Evolutionary conservation across 2,888 invertebrate species (phyloP).

Genomic region (Epinotia nisella): DNA sequence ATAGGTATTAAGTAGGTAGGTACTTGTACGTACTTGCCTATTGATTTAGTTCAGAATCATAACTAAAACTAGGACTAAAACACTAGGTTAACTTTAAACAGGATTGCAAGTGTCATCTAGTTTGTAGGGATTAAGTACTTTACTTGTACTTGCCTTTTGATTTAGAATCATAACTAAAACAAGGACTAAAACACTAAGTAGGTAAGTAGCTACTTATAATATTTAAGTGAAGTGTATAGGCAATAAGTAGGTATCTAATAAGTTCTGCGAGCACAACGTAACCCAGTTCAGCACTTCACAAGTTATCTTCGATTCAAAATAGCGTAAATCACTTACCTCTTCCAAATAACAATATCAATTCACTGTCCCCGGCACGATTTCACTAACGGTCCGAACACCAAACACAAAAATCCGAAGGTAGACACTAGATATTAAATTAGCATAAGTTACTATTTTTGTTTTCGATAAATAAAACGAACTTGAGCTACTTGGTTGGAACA

Average conservation of each 20-base stretch:
- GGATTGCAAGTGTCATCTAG: not conserved
- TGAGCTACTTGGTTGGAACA: constrained; percentile 69
- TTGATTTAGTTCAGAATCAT: not conserved
- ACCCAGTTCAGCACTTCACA: constrained; percentile 16
- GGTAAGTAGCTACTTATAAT: too few species aligned
- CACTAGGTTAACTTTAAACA: not conserved
- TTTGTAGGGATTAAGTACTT: too few species aligned
- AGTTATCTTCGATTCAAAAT: constrained; percentile 15
- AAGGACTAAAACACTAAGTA: not conserved
- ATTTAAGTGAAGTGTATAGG: not conserved
- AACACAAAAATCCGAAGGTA: constrained; percentile 60
- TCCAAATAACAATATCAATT: constrained; percentile 15
- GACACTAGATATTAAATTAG: constrained; percentile 57
- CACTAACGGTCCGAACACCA: constrained; percentile 34
- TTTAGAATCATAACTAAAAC: not conserved
- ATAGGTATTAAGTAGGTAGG: too few species aligned
- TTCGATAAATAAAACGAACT: constrained; percentile 65
- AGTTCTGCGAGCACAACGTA: not conserved
- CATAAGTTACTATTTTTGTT: constrained; percentile 69
- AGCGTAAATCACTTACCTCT: constrained; percentile 36
- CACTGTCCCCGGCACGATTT: constrained; percentile 30
- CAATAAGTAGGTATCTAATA: not conserved
- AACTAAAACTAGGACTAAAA: not conserved
- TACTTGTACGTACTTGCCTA: not conserved
- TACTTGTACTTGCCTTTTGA: not conserved